Base-by-base conservation (phyloP, 1,140 invertebrate genomes). In the Conus betulinus region DNA sequence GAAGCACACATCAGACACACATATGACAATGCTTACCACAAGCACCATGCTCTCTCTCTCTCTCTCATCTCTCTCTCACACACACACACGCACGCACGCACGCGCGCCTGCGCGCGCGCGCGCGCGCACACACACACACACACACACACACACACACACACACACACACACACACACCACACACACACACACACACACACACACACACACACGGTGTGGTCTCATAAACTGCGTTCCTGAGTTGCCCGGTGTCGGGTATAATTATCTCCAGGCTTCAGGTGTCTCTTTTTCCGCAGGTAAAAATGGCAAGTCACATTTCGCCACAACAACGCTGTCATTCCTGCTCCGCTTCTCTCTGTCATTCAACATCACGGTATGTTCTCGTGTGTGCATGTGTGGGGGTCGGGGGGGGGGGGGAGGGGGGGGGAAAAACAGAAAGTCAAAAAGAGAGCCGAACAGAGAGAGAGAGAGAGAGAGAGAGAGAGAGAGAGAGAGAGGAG, bases 401-500 rank as follows among this genome's bases (percentile, higher is more conserved):
- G 57, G 15, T 1, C 0, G 57, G 82, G 11, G 52, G 52, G 25
- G 11, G 15, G 52, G 25, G 13, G 25, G 53, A 3, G 84, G 8
- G 55, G 52, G 57, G 10, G 63, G 39, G 84, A 85, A 39, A 71
- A 39, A 67, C 55, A 85, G 84, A 85, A 39, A 85, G 84, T 63
- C 23, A 63, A n/a, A 60, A 11, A 63, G 83, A 71, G 55, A 71
- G 55, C 25, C 2, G 63, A 57, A 85, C 7, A 85, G 55, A 85
- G 83, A 51, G 63, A 60, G 53, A 20, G 10, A 11, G 53, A 85
- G 23, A 85, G 51, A 23, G 5, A 55, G 11, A 55, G 20, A 11
- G 8, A 78, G 20, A 39, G 76, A 78, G 23, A 51, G 23, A 78
- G 76, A 78, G 39, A 39, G 25, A 78, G 6, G 17, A 7, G 57